Evolutionary conservation across 1,140 invertebrate genomes (phyloP).

Genomic region (Dendroctonus valens): DNA sequence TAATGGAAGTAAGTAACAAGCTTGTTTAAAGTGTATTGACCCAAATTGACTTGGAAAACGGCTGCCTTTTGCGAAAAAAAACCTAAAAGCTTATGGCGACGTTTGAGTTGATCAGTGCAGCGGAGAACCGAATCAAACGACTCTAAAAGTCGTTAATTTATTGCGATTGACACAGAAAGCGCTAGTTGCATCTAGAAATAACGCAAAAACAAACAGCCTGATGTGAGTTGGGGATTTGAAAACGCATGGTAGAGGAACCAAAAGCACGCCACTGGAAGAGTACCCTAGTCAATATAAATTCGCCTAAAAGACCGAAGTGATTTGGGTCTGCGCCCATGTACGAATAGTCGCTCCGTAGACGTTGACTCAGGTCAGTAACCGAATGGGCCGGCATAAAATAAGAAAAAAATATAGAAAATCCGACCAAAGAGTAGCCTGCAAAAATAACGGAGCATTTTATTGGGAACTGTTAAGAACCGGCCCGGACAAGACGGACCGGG

Average conservation of each 20-base stretch:
- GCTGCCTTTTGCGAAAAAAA: constrained; percentile 12
- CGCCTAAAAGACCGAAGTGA: constrained; percentile 20
- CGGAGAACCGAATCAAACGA: constrained; percentile 1
- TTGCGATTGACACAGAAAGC: too few species aligned
- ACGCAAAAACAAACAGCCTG: too few species aligned
- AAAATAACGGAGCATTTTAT: constrained; percentile 51
- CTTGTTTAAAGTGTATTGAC: constrained; percentile 26
- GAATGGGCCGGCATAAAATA: constrained; percentile 41
- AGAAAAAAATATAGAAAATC: constrained; percentile 50
- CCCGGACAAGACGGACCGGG: constrained; percentile 41
- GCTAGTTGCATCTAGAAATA: too few species aligned
- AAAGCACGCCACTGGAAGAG: too few species aligned
- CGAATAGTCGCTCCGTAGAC: constrained; percentile 40
- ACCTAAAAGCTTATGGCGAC: constrained; percentile 15
- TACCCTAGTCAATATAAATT: too few species aligned
- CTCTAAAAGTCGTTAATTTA: too few species aligned
- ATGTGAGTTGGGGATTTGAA: too few species aligned
- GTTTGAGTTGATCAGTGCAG: constrained; percentile 13
- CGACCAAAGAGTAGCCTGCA: constrained; percentile 44
- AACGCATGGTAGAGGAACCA: too few species aligned
- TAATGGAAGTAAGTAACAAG: constrained; percentile 23
- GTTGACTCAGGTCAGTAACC: constrained; percentile 48
- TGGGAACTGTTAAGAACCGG: constrained; percentile 47
- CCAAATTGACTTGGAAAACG: constrained; percentile 28
- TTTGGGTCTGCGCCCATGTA: constrained; percentile 33